Base-by-base conservation (phyloP, 2,113 vertebrate species). In the Burhinus oedicnemus region DNA sequence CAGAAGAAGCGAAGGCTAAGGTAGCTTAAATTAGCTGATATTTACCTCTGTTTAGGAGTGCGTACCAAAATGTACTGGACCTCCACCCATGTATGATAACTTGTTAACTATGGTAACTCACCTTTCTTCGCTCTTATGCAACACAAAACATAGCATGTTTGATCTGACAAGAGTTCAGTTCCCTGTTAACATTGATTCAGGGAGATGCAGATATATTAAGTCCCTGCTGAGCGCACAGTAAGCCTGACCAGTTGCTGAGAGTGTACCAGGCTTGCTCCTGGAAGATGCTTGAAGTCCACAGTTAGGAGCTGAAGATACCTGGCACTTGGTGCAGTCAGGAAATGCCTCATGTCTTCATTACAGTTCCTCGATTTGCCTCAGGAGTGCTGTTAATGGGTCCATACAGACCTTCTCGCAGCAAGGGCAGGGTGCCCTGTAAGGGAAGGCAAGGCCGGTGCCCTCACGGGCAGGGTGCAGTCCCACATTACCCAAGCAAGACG, bases 281-380 rank as follows among this genome's bases (percentile, higher is more conserved):
- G 52, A 47, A 57, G 40, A 8, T 52, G 60, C 29, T 45, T 34
- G 9, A 62, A 57, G 58, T 34, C 64, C 52, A 45, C 32, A 38
- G 4, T 34, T 51, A 45, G 52, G 42, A 64, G 30, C 27, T 74
- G 77, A 42, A 74, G 54, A 20, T 19, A 47, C 7, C 9, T 26
- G 32, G 15, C 16, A 10, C 45, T 47, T 60, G 45, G 52, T 3
- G 22, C 49, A 51, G 49, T 42, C 62, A 30, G 44, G 52, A 76
- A 51, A 9, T 16, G 21, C 51, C 51, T 70, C 5, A 1, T 38
- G 51, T 52, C 34, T 83, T 69, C 1, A 0, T 58, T 65, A 42
- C 20, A 44, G 11, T 23, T 70, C 23, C 57, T 61, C 0, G 0
- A 1, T 13, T 42, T 62, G 52, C 47, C 54, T 68, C 12, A 3